Percentiles rank a stretch among this genome's conserved stretches.
phyloP scores from a whole-genome alignment of 2,113 vertebrate species.

The Trochalopteron elliotii region DNA sequence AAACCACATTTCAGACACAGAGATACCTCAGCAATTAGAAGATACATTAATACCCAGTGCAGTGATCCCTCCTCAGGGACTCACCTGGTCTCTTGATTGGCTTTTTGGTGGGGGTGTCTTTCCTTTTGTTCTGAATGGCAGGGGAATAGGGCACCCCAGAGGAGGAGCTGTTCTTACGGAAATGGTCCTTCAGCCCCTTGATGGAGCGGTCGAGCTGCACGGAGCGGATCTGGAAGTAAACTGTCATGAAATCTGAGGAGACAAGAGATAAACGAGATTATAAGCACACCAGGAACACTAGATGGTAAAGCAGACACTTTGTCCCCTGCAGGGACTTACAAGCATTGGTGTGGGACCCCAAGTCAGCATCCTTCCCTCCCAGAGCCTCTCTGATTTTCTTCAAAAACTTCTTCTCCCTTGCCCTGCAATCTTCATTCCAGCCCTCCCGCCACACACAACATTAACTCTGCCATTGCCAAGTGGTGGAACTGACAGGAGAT shows the following conservation, averaged over 20 bases:
- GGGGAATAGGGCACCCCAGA: slow-evolving; percentile 91
- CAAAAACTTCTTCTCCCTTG: not conserved
- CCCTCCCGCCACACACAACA: not conserved
- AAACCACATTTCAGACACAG: not conserved
- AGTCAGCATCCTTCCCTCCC: not conserved
- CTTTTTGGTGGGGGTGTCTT: slow-evolving; percentile 97
- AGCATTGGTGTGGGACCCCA: not conserved
- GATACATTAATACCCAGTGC: not conserved
- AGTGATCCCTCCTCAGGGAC: not conserved
- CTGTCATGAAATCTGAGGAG: slow-evolving; percentile 94
- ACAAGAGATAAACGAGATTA: not conserved
- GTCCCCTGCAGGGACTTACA: not conserved
- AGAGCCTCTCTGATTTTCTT: not conserved
- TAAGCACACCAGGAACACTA: not conserved
- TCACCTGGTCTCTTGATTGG: slow-evolving; percentile 92
- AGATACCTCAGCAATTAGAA: not conserved
- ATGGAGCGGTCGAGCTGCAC: slow-evolving; percentile 95
- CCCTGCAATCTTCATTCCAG: not conserved
- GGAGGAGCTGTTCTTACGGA: slow-evolving; percentile 92
- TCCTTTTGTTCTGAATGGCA: slow-evolving; percentile 93
- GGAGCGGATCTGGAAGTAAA: slow-evolving; percentile 96
- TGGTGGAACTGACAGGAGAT: not conserved
- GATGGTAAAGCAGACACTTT: not conserved
- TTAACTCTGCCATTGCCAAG: not conserved
- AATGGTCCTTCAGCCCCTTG: slow-evolving; percentile 94